Percentiles rank a stretch among this genome's conserved stretches.
phyloP scores from a whole-genome alignment of 2,797 vertebrate genomes.

The Pseudotriccus pelzelni region DNA sequence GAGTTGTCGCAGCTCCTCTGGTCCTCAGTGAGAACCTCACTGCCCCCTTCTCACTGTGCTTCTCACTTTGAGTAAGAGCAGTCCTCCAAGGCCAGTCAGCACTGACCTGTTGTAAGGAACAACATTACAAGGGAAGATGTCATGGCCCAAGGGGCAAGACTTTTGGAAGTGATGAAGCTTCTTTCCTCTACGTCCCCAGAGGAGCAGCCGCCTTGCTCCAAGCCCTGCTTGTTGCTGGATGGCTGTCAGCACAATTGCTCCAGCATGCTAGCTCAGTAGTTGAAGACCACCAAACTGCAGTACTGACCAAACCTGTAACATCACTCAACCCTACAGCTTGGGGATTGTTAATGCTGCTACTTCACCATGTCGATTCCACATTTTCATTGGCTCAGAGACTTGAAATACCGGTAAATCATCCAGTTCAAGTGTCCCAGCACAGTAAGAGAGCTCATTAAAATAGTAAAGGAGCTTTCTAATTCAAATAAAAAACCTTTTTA shows the following conservation, averaged over 20 bases:
- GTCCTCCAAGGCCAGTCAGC: not conserved
- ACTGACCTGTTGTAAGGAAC: not conserved
- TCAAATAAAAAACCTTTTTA: not conserved
- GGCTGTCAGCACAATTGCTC: not conserved
- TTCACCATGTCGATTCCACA: accelerated
- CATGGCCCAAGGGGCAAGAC: not conserved
- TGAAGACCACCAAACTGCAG: not conserved
- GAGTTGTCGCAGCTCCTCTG: not conserved
- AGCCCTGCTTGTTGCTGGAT: not conserved
- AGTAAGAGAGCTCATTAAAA: not conserved
- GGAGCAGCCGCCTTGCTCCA: not conserved
- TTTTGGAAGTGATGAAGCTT: not conserved
- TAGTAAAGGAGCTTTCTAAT: not conserved
- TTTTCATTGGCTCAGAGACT: not conserved
- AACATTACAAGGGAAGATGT: accelerated
- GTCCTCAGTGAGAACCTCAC: not conserved
- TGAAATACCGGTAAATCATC: not conserved
- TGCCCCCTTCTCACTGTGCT: not conserved
- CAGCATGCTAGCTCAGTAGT: not conserved
- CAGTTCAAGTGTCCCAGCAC: not conserved
- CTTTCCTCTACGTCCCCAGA: not conserved
- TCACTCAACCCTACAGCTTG: not conserved
- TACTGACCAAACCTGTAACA: not conserved
- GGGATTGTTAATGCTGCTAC: accelerated
- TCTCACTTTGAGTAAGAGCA: not conserved